Conservation (phyloP, 2,888 invertebrate genomes). For the Mactromeris polynyma region DNA sequence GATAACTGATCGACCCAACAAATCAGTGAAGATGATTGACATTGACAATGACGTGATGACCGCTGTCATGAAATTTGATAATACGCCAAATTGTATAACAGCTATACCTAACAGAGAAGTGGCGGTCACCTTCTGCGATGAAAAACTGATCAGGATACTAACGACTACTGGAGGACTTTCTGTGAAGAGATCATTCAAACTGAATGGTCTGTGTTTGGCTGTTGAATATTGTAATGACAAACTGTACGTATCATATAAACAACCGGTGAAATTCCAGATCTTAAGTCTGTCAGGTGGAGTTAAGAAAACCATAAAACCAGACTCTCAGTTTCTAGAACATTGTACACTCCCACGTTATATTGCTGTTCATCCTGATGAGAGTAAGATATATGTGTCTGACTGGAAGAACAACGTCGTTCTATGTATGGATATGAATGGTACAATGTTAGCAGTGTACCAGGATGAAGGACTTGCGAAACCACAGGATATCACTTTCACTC, state of each 20-base stretch:
- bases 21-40: constrained; percentile 1
- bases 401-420: neutral
- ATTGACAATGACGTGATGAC: neutral
- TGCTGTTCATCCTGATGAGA: neutral
- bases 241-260: neutral
- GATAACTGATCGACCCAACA: neutral
- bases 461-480: neutral
- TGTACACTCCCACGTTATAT: neutral
- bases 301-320: neutral
- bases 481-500: neutral
- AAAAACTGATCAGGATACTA: neutral
- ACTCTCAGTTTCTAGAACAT: neutral
- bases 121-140: neutral
- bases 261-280: neutral
- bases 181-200: neutral
- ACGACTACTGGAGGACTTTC: neutral
- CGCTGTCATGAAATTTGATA: neutral
- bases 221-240: neutral
- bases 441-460: too few species aligned
- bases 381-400: neutral
- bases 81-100: neutral
- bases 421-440: too few species aligned
- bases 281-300: neutral
- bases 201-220: neutral
- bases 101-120: neutral